Conservation (phyloP, 2,797 vertebrate species). For the Halcyon smyrnensis region DNA sequence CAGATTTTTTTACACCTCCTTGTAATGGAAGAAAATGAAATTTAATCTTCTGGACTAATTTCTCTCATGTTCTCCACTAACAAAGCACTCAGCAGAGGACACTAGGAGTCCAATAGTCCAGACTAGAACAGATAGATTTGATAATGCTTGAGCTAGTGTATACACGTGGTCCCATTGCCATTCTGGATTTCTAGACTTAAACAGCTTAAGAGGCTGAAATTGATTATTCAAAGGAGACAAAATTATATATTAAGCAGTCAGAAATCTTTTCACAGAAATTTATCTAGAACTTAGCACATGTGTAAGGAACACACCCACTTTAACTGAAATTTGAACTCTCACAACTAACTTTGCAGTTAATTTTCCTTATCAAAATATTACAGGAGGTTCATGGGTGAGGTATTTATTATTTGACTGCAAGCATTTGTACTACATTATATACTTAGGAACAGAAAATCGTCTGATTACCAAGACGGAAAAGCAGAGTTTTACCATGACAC, state of each 20-base stretch:
- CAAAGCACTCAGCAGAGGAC: background rate
- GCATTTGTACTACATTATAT: background rate
- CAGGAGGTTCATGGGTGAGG: background rate
- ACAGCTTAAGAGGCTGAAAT: background rate
- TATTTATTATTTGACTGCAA: background rate
- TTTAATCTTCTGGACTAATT: background rate
- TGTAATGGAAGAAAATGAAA: background rate
- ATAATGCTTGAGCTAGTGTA: background rate
- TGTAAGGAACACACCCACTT: background rate
- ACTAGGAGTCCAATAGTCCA: background rate
- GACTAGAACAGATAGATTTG: background rate
- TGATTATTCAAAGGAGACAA: background rate
- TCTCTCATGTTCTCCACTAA: background rate
- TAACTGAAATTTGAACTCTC: background rate
- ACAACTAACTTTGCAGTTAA: background rate
- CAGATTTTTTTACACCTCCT: background rate
- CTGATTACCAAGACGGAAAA: background rate
- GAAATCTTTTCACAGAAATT: background rate
- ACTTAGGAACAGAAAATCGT: background rate
- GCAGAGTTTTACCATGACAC: background rate
- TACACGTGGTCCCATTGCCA: background rate
- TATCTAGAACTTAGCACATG: background rate
- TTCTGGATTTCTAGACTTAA: background rate
- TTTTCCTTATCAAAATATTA: background rate
- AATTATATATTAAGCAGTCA: background rate